A percentile compares a stretch with the other conserved stretches of the same genome.
These are phyloP conservation scores for Torymus aiolomorphi DNA, from an alignment of 2,888 invertebrate genomes.

Conservation along the genomic window DNA sequence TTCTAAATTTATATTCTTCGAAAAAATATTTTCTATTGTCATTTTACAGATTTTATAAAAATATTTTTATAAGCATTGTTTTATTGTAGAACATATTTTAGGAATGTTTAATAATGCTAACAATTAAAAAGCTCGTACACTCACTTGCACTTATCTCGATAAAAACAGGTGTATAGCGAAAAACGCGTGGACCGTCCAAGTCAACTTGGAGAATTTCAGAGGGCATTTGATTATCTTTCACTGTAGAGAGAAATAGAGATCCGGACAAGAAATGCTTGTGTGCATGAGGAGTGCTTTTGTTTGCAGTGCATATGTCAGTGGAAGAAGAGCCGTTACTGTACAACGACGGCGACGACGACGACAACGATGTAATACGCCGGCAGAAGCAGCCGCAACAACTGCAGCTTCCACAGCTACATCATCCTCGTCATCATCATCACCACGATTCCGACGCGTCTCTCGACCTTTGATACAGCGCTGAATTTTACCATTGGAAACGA, in stretches of 20 bases:
- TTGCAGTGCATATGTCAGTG: slow-evolving; percentile 72
- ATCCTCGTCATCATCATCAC: slow-evolving; percentile 50
- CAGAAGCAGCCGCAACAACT: slow-evolving; percentile 56
- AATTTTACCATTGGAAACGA: background rate
- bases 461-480: slow-evolving; percentile 68
- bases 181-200: too few species aligned
- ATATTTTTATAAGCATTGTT: too few species aligned
- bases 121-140: too few species aligned
- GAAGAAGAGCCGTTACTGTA: slow-evolving; percentile 71
- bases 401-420: slow-evolving; percentile 10
- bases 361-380: too few species aligned
- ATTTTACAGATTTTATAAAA: too few species aligned
- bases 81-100: too few species aligned
- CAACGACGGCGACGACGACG: slow-evolving; percentile 51
- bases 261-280: slow-evolving; percentile 50
- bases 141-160: too few species aligned
- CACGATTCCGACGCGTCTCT: slow-evolving; percentile 69
- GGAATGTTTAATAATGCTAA: too few species aligned
- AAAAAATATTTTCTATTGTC: too few species aligned
- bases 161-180: too few species aligned
- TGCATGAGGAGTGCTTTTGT: slow-evolving; percentile 74
- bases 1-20: too few species aligned
- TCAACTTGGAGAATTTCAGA: slow-evolving; percentile 17
- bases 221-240: slow-evolving; percentile 40
- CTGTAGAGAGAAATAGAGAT: slow-evolving; percentile 43